These are phyloP conservation scores for Platygyra sinensis DNA, from an alignment of 64 coral and sea anemone genomes.

Conservation along the genomic window DNA sequence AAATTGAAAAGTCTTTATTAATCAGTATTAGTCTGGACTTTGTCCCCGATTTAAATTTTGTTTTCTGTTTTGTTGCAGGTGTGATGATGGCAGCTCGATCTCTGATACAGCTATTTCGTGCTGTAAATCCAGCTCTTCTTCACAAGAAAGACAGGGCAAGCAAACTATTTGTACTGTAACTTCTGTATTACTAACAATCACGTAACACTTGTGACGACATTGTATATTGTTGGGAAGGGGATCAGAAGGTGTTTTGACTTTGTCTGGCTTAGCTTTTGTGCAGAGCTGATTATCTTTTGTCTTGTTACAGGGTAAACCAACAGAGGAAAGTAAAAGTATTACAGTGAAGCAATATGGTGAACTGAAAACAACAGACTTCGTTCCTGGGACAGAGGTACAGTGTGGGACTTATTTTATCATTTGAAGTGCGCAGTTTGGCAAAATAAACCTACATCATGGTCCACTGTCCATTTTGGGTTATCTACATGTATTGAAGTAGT, in stretches of 20 bases:
- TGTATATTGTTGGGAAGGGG: too few relatives aligned
- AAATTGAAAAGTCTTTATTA: too few relatives aligned
- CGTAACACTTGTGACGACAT: too few relatives aligned
- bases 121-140: slow-evolving; percentile 85
- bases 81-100: slow-evolving; percentile 96
- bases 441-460: too few relatives aligned
- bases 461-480: too few relatives aligned
- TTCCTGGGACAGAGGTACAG: slow-evolving; percentile 91
- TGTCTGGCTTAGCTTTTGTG: not conserved
- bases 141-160: slow-evolving; percentile 97
- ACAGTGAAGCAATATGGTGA: slow-evolving; percentile 82
- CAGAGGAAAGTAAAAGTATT: slow-evolving; percentile 61
- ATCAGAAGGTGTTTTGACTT: too few relatives aligned
- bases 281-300: not conserved
- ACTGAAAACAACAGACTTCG: slow-evolving; percentile 76
- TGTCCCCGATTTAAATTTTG: too few relatives aligned
- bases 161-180: not conserved
- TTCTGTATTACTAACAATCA: too few relatives aligned
- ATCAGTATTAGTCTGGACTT: too few relatives aligned
- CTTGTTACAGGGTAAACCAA: slow-evolving; percentile 74
- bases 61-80: slow-evolving; percentile 40
- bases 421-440: too few relatives aligned
- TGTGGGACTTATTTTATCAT: too few relatives aligned
- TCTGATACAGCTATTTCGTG: slow-evolving; percentile 85
- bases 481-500: too few relatives aligned